Percentiles rank a stretch among this genome's conserved stretches.
These are phyloP conservation scores for Drosophila obscura DNA, from an alignment of 1,140 invertebrate species.

Conservation along the genomic window DNA sequence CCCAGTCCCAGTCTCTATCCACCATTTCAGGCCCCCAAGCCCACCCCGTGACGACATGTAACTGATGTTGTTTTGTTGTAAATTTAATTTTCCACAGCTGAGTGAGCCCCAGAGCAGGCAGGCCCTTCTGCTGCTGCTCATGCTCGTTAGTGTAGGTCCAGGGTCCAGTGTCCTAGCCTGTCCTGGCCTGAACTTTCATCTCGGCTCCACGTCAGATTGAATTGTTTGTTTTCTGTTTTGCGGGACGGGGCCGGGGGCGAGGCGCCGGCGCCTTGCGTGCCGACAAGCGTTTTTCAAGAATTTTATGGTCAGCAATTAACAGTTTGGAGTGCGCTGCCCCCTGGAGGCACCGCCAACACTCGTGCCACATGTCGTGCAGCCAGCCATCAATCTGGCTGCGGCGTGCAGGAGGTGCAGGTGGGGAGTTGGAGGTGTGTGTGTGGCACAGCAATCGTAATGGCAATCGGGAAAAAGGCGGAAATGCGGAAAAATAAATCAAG, in stretches of 20 bases:
- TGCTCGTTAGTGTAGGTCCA: slow-evolving; percentile 24
- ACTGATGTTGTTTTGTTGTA: slow-evolving; percentile 72
- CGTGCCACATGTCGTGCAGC: slow-evolving; percentile 65
- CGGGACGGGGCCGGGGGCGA: neutral
- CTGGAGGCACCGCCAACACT: slow-evolving; percentile 66
- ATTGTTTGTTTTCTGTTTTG: slow-evolving; percentile 48
- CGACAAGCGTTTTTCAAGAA: slow-evolving; percentile 46
- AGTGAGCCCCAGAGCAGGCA: slow-evolving; percentile 22
- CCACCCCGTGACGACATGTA: slow-evolving; percentile 47
- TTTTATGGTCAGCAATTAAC: slow-evolving; percentile 75
- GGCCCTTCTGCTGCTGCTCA: neutral
- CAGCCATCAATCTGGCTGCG: slow-evolving; percentile 64
- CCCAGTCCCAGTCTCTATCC: neutral
- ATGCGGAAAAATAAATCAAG: slow-evolving; percentile 67
- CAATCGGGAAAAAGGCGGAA: slow-evolving; percentile 66
- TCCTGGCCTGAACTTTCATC: slow-evolving; percentile 27
- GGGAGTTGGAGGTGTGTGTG: slow-evolving; percentile 6
- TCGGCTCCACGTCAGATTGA: slow-evolving; percentile 48
- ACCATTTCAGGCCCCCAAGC: neutral
- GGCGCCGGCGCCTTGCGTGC: slow-evolving; percentile 41
- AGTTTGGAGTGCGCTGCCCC: slow-evolving; percentile 44
- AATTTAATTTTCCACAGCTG: slow-evolving; percentile 70
- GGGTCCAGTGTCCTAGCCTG: neutral
- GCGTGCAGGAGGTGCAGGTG: slow-evolving; percentile 1
- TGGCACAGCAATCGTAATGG: slow-evolving; percentile 70